A percentile compares a stretch with the other conserved stretches of the same genome.
These are phyloP conservation scores for Philonicus albiceps DNA, from an alignment of 2,888 invertebrate species.

Conservation along the genomic window DNA sequence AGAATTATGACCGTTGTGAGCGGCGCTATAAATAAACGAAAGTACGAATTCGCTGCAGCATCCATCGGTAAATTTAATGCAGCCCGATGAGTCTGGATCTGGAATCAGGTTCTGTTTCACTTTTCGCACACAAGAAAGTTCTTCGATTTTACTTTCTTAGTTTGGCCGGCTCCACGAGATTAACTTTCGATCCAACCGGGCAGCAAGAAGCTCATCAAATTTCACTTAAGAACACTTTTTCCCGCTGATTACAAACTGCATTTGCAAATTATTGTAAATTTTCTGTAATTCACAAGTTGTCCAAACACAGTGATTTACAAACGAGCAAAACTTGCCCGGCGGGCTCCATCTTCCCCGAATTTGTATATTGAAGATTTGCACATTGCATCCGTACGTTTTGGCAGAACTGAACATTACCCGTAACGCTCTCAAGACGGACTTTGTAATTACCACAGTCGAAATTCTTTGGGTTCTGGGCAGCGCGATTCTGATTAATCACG, in stretches of 20 bases:
- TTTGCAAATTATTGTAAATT: constrained; percentile 26
- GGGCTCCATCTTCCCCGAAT: not conserved
- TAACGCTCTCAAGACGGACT: not conserved
- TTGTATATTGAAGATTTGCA: not conserved
- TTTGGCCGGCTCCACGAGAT: not conserved
- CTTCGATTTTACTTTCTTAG: not conserved
- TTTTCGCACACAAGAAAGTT: constrained; percentile 2
- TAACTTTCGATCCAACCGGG: not conserved
- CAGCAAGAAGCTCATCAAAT: constrained; percentile 25
- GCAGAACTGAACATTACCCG: not conserved
- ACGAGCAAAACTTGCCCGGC: constrained; percentile 20
- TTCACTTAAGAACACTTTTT: constrained; percentile 35
- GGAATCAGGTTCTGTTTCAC: not conserved
- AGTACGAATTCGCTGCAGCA: not conserved
- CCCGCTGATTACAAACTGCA: constrained; percentile 18
- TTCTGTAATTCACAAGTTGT: constrained; percentile 28
- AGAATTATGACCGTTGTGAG: not conserved
- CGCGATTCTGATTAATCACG: not conserved
- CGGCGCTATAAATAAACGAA: not conserved
- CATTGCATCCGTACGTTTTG: not conserved
- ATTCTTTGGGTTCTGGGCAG: not conserved
- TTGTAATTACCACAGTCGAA: constrained; percentile 1
- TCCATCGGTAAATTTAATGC: not conserved
- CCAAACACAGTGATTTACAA: constrained; percentile 27
- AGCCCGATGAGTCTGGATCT: not conserved